Conservation (phyloP, 2,888 invertebrate species). For the Abrostola triplasia region DNA sequence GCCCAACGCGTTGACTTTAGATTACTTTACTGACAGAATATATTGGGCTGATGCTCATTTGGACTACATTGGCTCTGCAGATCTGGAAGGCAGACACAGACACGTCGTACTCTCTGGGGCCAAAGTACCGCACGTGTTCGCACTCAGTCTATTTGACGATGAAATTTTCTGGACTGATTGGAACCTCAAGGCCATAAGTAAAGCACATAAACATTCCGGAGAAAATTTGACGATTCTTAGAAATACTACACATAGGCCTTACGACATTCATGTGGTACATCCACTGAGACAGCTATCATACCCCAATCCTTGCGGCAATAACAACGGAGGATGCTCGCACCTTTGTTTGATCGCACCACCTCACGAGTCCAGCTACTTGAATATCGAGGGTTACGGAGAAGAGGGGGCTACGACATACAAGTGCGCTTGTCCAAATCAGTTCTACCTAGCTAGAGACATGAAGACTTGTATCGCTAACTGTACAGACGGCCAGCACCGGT, state of each 20-base stretch:
- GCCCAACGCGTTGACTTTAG: slow-evolving; percentile 99
- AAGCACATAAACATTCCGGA: slow-evolving; percentile 97
- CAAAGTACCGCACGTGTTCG: slow-evolving; percentile 98
- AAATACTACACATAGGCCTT: slow-evolving; percentile 98
- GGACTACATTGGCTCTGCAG: slow-evolving; percentile 98
- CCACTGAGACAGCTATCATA: slow-evolving; percentile 95
- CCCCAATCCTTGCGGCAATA: slow-evolving; percentile 95
- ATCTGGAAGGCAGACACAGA: slow-evolving; percentile 96
- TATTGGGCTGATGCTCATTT: slow-evolving; percentile 99
- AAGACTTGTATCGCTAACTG: slow-evolving; percentile 98
- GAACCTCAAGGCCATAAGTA: slow-evolving; percentile 97
- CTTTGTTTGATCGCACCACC: slow-evolving; percentile 97
- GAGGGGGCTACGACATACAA: slow-evolving; percentile 93
- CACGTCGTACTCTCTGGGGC: slow-evolving; percentile 94
- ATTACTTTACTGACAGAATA: slow-evolving; percentile 97
- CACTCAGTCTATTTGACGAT: slow-evolving; percentile 97
- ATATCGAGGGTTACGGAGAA: slow-evolving; percentile 93
- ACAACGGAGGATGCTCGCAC: slow-evolving; percentile 99
- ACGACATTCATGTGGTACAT: slow-evolving; percentile 97
- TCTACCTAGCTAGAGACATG: slow-evolving; percentile 93
- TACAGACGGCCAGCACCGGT: slow-evolving; percentile 94
- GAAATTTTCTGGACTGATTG: slow-evolving; percentile 99
- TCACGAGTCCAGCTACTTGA: slow-evolving; percentile 92
- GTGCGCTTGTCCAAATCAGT: slow-evolving; percentile 99
- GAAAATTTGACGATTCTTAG: slow-evolving; percentile 92